A percentile compares a stretch with the other conserved stretches of the same genome.
These are phyloP conservation scores for Miltochrista miniata DNA, from an alignment of 2,888 invertebrate species.

Conservation along the genomic window DNA sequence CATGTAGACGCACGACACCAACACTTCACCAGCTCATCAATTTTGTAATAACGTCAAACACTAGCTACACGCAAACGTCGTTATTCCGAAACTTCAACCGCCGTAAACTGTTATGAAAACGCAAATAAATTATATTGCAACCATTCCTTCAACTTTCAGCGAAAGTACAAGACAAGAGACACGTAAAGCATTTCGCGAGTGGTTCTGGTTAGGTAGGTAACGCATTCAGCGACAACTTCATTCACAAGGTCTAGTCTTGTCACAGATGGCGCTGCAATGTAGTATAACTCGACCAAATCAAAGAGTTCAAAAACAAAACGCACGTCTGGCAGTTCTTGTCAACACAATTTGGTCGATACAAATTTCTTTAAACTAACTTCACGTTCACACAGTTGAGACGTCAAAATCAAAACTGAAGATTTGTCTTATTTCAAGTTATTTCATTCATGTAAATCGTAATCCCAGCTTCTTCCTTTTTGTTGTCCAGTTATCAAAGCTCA, in stretches of 20 bases:
- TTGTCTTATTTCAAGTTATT: constrained; percentile 48
- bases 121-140: constrained; percentile 46
- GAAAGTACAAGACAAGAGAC: constrained; percentile 71
- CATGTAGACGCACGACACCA: constrained; percentile 66
- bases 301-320: constrained; percentile 28
- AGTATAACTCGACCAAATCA: constrained; percentile 44
- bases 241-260: constrained; percentile 55
- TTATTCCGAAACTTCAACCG: constrained; percentile 14
- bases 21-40: constrained; percentile 41
- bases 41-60: constrained; percentile 23
- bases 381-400: constrained; percentile 67
- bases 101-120: constrained; percentile 27
- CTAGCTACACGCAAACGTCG: constrained; percentile 13
- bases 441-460: constrained; percentile 42
- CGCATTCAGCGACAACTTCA: constrained; percentile 53
- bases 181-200: constrained; percentile 74
- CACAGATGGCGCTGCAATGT: constrained; percentile 68
- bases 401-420: constrained; percentile 63
- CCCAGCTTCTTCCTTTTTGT: constrained; percentile 53
- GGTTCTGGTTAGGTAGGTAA: constrained; percentile 33
- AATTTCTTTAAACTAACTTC: constrained; percentile 61
- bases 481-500: constrained; percentile 42
- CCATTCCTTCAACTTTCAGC: constrained; percentile 57
- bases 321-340: constrained; percentile 37
- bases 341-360: constrained; percentile 48